Evolutionary conservation across 2,797 vertebrate genomes (phyloP), one percentile per base, ranked within the genome.

Genomic region (Falco concolor): DNA sequence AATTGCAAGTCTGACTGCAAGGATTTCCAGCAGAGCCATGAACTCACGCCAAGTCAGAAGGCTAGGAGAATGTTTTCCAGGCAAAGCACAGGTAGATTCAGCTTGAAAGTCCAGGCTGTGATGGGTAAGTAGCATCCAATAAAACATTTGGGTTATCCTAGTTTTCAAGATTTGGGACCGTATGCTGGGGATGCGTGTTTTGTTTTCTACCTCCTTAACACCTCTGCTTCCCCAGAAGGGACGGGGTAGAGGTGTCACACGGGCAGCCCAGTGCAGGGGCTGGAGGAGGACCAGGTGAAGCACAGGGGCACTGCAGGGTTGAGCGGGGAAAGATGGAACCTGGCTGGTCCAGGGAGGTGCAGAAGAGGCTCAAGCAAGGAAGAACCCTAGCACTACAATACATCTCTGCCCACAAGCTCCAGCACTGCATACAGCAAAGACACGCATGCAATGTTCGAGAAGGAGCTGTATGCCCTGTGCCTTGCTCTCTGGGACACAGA

Each of bases 381-480:
- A 28, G 36, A 27, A 4, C 21, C 21, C 60, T 59, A 25, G 10
- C 47, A 24, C 9, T 12, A 6, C 25, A 25, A 6, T 32, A n/a
- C 16, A 28, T 27, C 25, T 45, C 42, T 47, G 42, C 61, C 28
- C 52, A 45, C 47, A 61, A 13, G 8, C 45, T 40, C 40, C n/a
- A 59, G n/a, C 44, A 44, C 38, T 53, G 9, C 72, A 24, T 4
- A 5, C 19, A 47, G 34, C 40, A 32, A 1, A 44, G 18, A 19
- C 4, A 0, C 0, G 1, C 2, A 3, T 1, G 1, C 1, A 8
- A 30, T 42, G 40, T 25, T 45, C 30, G 12, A 2, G 12, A 27
- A 49, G 32, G 23, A 30, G 22, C 34, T 24, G 25, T 4, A 7
- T 15, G 17, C 5, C 45, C 22, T 13, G 1, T 12, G 32, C 27